A percentile compares a stretch with the other conserved stretches of the same genome.
Evolutionary conservation across 2,797 vertebrate genomes (phyloP).

Genomic region (Lycodopsis pacificus): DNA sequence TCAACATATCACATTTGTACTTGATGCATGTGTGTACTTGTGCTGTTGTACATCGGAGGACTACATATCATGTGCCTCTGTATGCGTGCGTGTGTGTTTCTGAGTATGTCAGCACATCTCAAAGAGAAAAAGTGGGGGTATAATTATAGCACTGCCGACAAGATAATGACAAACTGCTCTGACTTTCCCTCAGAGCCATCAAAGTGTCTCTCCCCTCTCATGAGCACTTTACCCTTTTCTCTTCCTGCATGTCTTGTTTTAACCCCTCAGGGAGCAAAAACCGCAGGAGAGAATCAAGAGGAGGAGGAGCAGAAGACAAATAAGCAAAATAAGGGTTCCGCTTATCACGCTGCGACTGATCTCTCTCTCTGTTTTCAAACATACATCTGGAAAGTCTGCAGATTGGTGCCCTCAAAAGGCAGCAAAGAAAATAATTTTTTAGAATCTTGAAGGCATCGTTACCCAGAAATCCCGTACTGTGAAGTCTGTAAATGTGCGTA

Average conservation of each 20-base stretch:
- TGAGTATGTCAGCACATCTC: constrained; percentile 27
- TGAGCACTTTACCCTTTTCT: constrained; percentile 27
- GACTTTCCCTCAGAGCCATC: constrained; percentile 66
- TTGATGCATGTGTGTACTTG: not conserved
- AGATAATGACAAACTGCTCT: constrained; percentile 69
- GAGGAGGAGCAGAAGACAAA: not conserved
- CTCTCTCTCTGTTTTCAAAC: constrained; percentile 1
- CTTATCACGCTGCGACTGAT: not conserved
- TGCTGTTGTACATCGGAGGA: not conserved
- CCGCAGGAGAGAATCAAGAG: not conserved
- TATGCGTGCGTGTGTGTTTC: not conserved
- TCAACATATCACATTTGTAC: not conserved
- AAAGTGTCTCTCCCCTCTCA: constrained; percentile 43
- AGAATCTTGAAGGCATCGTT: not conserved
- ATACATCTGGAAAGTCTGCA: not conserved
- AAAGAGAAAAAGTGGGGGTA: constrained; percentile 46
- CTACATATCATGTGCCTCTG: not conserved
- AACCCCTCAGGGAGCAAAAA: constrained; percentile 16
- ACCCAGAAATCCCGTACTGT: not conserved
- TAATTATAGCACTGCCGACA: constrained; percentile 67
- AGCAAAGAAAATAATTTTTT: not conserved
- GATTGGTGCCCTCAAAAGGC: not conserved
- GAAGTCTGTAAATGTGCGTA: not conserved
- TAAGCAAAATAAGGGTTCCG: constrained; percentile 5
- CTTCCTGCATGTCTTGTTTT: constrained; percentile 15